Conservation (phyloP, 2,113 vertebrate genomes). For the Callipepla squamata region DNA sequence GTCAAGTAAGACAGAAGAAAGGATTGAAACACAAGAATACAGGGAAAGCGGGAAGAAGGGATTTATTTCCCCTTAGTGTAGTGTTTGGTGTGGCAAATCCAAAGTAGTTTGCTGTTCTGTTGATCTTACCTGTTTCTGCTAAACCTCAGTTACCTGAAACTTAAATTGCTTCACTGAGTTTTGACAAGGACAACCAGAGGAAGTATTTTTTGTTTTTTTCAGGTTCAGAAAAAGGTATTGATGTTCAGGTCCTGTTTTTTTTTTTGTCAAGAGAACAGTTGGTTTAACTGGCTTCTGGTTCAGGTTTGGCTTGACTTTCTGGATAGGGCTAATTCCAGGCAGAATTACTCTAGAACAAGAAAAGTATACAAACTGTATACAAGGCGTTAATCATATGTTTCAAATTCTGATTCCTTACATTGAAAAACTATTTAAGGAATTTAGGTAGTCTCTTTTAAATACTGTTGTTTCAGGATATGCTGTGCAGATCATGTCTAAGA, state of each 20-base stretch:
- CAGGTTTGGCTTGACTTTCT: neutral
- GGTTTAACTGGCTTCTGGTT: neutral
- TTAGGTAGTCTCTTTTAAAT: neutral
- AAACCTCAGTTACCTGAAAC: neutral
- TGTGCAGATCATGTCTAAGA: neutral
- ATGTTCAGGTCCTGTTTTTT: neutral
- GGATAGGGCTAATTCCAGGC: neutral
- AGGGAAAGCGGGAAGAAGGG: neutral
- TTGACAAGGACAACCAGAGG: neutral
- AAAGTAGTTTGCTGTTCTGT: neutral
- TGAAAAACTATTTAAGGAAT: neutral
- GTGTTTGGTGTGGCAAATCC: neutral
- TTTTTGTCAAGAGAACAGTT: neutral
- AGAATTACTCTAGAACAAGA: neutral
- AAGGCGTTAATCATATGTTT: neutral
- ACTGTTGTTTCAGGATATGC: neutral
- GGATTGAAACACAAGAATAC: neutral
- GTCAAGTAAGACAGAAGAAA: neutral
- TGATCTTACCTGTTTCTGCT: neutral
- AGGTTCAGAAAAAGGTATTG: neutral
- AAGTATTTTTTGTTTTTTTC: neutral
- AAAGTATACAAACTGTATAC: neutral
- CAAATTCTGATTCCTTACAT: neutral
- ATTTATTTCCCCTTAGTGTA: neutral
- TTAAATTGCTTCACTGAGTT: neutral